phyloP scores from a whole-genome alignment of 2,113 vertebrate species.

The Heptranchias perlo region DNA sequence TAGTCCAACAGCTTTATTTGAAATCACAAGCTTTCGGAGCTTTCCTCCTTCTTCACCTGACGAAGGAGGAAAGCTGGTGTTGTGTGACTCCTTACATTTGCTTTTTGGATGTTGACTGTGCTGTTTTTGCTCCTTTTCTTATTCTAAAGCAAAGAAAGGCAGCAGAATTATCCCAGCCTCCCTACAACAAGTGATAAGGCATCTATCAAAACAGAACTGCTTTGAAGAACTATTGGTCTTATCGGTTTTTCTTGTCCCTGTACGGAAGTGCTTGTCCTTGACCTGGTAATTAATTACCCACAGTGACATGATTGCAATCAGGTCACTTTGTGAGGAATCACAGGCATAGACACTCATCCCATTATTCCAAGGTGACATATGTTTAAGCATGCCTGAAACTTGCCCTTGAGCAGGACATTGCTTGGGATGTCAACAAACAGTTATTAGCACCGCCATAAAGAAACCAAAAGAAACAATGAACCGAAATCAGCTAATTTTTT shows the following conservation, averaged over 20 bases:
- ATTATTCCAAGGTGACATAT: not conserved
- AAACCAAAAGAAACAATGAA: not conserved
- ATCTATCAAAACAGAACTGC: not conserved
- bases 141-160: not conserved
- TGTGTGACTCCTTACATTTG: too few relatives aligned
- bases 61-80: too few relatives aligned
- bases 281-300: not conserved
- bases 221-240: not conserved
- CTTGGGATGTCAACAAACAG: not conserved
- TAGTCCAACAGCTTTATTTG: too few relatives aligned
- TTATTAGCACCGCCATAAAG: not conserved
- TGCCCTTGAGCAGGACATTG: not conserved
- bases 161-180: not conserved
- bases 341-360: not conserved
- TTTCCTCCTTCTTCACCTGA: too few relatives aligned
- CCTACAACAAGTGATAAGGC: not conserved
- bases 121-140: not conserved
- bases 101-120: not conserved
- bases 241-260: not conserved
- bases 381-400: not conserved
- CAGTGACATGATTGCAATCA: not conserved
- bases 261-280: not conserved
- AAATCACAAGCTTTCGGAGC: too few relatives aligned
- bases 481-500: not conserved
- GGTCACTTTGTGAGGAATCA: not conserved